Base-by-base conservation (phyloP, 2,797 vertebrate species). In the Prionace glauca region DNA sequence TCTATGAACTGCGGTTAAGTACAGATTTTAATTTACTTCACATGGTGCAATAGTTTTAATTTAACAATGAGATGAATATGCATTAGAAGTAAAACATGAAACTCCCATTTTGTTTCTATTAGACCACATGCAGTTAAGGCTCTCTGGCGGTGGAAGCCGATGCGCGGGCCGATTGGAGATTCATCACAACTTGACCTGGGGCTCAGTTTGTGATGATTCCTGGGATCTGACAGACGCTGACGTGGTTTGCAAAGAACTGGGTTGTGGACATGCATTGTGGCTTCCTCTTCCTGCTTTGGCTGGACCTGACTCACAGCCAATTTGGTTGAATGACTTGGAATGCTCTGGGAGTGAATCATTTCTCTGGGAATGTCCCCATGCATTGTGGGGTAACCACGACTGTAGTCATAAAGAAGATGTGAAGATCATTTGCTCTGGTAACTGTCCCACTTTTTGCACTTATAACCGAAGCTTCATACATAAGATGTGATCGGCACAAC, bases 381-480 rank as follows among this genome's bases (percentile, higher is more conserved):
- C 88, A 32, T 26, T 11, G 9, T 62, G 29, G 88, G 29, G 56
- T 14, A 3, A 65, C 0, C 88, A 91, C 11, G 88, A 91, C 29
- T 91, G 88, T 29, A 32, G 0, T 62, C 56, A n/a, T n/a, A 91
- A 91, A 91, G 56, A 91, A 91, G 88, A 62, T 91, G 88, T 91
- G 60, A 65, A 26, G 26, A 1, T 91, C 26, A 36, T 32, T 60
- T 91, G 88, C 18, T 62, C 88, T 32, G 88, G 88, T 65, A 91
- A 65, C 12, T 16, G 10, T 41, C 5, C 45, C n/a, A n/a, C n/a
- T n/a, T n/a, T n/a, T n/a, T n/a, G n/a, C n/a, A n/a, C n/a, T n/a
- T n/a, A n/a, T n/a, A n/a, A n/a, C n/a, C n/a, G n/a, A n/a, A n/a
- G n/a, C n/a, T n/a, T n/a, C n/a, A n/a, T n/a, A n/a, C n/a, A n/a